Conservation (phyloP, 2,888 invertebrate species). For the Gortyna flavago region DNA sequence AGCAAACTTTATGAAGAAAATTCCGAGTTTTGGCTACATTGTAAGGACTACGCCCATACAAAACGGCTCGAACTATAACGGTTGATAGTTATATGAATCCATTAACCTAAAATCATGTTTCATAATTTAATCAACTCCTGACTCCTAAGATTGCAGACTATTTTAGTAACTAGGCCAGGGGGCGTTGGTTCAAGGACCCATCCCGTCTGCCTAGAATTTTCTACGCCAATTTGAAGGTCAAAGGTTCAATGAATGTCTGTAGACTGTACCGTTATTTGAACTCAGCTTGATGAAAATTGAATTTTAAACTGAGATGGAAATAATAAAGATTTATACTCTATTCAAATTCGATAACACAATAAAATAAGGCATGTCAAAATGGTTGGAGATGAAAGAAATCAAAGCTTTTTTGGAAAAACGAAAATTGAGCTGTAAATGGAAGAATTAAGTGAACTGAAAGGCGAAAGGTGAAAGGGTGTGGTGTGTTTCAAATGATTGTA, state of each 20-base stretch:
- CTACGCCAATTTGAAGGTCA: constrained; percentile 36
- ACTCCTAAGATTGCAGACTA: constrained; percentile 21
- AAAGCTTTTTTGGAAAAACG: neutral
- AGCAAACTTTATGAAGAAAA: neutral
- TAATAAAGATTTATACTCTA: constrained; percentile 10
- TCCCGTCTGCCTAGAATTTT: constrained; percentile 35
- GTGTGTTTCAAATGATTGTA: neutral
- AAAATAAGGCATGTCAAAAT: neutral
- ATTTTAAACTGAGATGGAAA: constrained; percentile 7
- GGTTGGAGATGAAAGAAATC: neutral
- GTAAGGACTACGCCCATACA: neutral
- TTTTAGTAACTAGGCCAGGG: constrained; percentile 36
- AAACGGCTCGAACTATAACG: neutral
- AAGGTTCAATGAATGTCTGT: constrained; percentile 31
- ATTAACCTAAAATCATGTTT: neutral
- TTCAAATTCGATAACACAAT: constrained; percentile 1
- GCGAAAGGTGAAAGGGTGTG: neutral
- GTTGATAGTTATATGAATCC: neutral
- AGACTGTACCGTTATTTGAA: constrained; percentile 25
- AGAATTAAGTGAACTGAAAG: neutral
- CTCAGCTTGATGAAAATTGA: constrained; percentile 19
- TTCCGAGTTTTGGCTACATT: neutral
- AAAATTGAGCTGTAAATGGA: neutral
- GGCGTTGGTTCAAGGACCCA: constrained; percentile 36
- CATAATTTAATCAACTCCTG: constrained; percentile 20